Percentiles rank a stretch among this genome's conserved stretches.
Conservation (phyloP, 2,888 invertebrate species). For the Fragum whitleyi region DNA sequence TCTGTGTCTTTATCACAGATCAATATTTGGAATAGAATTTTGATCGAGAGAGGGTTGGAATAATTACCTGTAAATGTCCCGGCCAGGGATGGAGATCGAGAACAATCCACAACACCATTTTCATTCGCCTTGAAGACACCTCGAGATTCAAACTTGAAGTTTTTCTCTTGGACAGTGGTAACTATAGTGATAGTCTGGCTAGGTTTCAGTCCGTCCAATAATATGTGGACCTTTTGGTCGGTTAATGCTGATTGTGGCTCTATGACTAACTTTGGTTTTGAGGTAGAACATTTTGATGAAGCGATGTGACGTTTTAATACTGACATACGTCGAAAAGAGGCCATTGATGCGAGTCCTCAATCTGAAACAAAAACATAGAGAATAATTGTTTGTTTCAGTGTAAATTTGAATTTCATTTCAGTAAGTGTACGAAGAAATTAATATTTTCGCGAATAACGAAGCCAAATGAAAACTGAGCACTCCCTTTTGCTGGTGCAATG, state of each 20-base stretch:
- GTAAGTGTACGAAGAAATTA: background rate
- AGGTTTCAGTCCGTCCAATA: constrained; percentile 14
- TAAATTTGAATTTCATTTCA: background rate
- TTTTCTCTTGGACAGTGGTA: constrained; percentile 19
- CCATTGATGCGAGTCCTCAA: background rate
- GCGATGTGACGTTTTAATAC: constrained; percentile 1
- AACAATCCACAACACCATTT: constrained; percentile 13
- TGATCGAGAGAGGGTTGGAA: too few relatives aligned
- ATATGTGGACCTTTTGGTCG: constrained; percentile 26
- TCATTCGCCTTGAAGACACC: constrained; percentile 26
- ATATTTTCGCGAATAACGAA: background rate
- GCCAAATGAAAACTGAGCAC: too few relatives aligned
- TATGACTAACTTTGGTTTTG: constrained; percentile 1
- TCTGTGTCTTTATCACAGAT: too few relatives aligned
- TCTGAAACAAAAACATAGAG: background rate
- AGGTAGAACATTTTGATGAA: background rate
- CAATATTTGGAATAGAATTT: too few relatives aligned
- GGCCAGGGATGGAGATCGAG: background rate
- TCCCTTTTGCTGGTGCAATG: too few relatives aligned
- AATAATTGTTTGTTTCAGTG: too few relatives aligned
- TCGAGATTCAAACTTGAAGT: constrained; percentile 27
- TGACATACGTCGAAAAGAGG: background rate
- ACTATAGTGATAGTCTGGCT: constrained; percentile 14
- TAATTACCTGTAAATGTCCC: constrained; percentile 35
- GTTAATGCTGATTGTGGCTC: constrained; percentile 7